Conservation (phyloP, 2,113 vertebrate genomes). For the Chrysemys picta region DNA sequence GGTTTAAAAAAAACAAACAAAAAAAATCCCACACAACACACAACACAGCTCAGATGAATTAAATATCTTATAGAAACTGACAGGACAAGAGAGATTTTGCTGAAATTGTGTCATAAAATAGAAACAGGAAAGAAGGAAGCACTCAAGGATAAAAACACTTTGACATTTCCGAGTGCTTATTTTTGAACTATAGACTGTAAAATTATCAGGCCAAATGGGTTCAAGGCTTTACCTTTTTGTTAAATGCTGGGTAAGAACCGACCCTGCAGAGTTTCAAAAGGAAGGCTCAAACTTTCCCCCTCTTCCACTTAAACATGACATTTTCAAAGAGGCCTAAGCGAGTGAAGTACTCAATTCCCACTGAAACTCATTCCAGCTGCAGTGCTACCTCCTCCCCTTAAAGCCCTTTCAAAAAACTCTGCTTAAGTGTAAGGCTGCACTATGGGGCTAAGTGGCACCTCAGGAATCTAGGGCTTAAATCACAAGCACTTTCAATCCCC, state of each 20-base stretch:
- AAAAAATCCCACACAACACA: too few species aligned
- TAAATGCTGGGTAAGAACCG: slow-evolving; percentile 24
- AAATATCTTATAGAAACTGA: slow-evolving; percentile 5
- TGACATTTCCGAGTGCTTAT: slow-evolving; percentile 24
- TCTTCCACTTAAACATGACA: not conserved
- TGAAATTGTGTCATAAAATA: not conserved
- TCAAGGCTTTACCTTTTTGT: slow-evolving; percentile 43
- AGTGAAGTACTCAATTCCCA: not conserved
- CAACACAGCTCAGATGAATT: not conserved
- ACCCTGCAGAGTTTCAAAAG: slow-evolving; percentile 9
- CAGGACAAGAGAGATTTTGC: not conserved
- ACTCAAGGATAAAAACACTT: not conserved
- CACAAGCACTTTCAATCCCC: not conserved
- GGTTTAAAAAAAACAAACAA: too few species aligned
- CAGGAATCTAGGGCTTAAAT: fast-evolving
- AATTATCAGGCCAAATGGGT: slow-evolving; percentile 38
- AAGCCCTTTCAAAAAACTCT: not conserved
- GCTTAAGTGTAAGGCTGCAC: fast-evolving
- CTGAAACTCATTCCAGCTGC: not conserved
- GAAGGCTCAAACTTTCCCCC: slow-evolving; percentile 23
- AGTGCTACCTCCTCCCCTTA: not conserved
- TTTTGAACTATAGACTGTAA: not conserved
- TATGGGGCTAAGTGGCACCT: not conserved
- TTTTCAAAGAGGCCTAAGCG: not conserved
- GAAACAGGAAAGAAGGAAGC: slow-evolving; percentile 9